Evolutionary conservation across 2,113 vertebrate genomes (phyloP), one percentile per base, ranked within the genome.

Genomic region (Brienomyrus longianalis): DNA sequence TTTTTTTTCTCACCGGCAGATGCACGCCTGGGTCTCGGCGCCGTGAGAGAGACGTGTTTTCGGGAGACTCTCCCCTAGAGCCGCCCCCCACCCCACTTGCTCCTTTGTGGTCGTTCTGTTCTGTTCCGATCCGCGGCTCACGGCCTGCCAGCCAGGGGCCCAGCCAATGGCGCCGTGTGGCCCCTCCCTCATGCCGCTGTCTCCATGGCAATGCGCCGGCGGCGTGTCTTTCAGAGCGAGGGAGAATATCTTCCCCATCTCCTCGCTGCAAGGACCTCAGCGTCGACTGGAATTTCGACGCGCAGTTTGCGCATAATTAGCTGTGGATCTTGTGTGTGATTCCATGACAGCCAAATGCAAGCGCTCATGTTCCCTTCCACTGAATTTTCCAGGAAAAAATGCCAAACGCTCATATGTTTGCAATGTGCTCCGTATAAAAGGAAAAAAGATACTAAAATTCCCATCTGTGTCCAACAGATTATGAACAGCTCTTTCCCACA

Each of bases 111-210:
- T 89, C 54, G 50, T 35, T 70, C 83, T 88, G 54, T 83, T 45
- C 48, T 31, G 39, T 74, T 51, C 27, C 35, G 74, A 31, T 70
- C 31, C 86, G 59, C n/a, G 39, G 39, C 59, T 89, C 39, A 31
- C 27, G 31, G 70, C 39, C 43, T 83, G 86, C 85, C 88, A 90
- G 88, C 54, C 90, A n/a, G 87, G 47, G 88, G 84, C 80, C 39
- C 66, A 43, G 89, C 91, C 89, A 91, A 85, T n/a, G 89, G 83
- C 90, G 23, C 89, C 83, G 89, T 45, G 80, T 45, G 80, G 56
- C 88, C 87, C 54, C 89, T 89, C 89, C 89, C 80, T 31, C 27
- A 15, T 48, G 45, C 87, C 31, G 54, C 27, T 45, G 39, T 88
- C 87, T 88, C 87, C 87, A 88, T 88, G 87, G 56, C 35, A 27